Evolutionary conservation across 1,140 invertebrate species (phyloP).

Genomic region (Globodera rostochiensis): DNA sequence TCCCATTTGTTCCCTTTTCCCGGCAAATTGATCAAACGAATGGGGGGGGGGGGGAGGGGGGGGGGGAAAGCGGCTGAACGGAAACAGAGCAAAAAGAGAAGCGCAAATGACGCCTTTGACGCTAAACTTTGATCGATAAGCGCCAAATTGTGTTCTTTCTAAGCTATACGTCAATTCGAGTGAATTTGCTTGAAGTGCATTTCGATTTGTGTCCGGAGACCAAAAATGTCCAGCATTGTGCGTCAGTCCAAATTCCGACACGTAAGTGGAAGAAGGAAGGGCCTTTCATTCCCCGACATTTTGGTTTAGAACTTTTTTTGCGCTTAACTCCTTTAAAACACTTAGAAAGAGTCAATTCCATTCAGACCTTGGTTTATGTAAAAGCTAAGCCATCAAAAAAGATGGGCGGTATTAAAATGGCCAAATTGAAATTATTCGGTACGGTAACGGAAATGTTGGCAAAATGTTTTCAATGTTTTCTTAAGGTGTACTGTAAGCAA

Average conservation of each 20-base stretch:
- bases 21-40: neutral
- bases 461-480: slow-evolving; percentile 19
- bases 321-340: no score
- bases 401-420: no score
- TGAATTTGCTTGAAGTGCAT: neutral
- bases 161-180: neutral
- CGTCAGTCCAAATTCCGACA: slow-evolving; percentile 56
- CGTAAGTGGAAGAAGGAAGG: slow-evolving; percentile 12
- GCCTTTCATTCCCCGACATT: neutral
- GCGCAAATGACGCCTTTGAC: neutral
- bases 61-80: neutral
- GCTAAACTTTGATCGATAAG: neutral
- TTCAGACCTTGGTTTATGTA: no score
- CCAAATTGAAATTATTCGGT: no score
- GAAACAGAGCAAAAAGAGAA: neutral
- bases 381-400: no score
- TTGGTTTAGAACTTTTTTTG: no score
- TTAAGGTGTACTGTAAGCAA: slow-evolving; percentile 89
- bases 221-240: slow-evolving; percentile 42
- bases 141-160: neutral
- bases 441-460: neutral
- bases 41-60: no score
- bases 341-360: no score
- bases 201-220: neutral
- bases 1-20: neutral